Base-by-base conservation (phyloP, 2,113 vertebrate species). In the human (Homo sapiens) region DNA sequence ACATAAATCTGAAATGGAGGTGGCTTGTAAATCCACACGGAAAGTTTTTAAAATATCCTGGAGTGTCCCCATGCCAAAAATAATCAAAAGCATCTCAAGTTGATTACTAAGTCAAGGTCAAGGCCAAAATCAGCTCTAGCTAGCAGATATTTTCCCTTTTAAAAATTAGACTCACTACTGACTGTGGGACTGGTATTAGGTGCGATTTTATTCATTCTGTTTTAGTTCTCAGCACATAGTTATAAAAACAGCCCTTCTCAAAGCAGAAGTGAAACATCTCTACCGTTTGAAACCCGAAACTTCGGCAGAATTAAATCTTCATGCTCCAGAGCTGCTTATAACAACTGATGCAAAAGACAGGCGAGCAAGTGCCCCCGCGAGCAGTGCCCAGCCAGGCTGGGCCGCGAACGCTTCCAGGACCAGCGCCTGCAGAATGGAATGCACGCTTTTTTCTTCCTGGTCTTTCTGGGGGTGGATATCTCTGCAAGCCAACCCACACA, bases 251-350 rank as follows among this genome's bases (percentile, higher is more conserved):
- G 50, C 83, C 89, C 52, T 86, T 96, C 96, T 98, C 98, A 98
- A 98, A 99, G 98, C 98, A 99, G 98, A 99, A 99, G 98, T 98
- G 99, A 99, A 99, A 99, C 97, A 97, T 98, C 98, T 90, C 98
- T 98, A 97, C 98, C 93, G 97, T 95, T 88, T 98, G 99, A 98
- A 99, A 99, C 97, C 96, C 90, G 98, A 99, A 99, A 99, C 98
- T 98, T 97, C 38, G 93, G 92, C 97, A 94, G 96, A 95, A 97
- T 98, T 96, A 97, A 59, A 97, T 98, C 98, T 98, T 97, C 97
- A 96, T 96, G 96, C 96, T 98, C 90, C 97, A 93, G 91, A 97
- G 96, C 95, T 96, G 96, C 96, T 97, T 96, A 96, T 95, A 98
- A 96, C 97, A 98, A 98, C 96, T 98, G 97, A 97, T 97, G 98